Evolutionary conservation across 2,113 vertebrate genomes (phyloP), one percentile per base, ranked within the genome.

Genomic region (Corythoichthys intestinalis): DNA sequence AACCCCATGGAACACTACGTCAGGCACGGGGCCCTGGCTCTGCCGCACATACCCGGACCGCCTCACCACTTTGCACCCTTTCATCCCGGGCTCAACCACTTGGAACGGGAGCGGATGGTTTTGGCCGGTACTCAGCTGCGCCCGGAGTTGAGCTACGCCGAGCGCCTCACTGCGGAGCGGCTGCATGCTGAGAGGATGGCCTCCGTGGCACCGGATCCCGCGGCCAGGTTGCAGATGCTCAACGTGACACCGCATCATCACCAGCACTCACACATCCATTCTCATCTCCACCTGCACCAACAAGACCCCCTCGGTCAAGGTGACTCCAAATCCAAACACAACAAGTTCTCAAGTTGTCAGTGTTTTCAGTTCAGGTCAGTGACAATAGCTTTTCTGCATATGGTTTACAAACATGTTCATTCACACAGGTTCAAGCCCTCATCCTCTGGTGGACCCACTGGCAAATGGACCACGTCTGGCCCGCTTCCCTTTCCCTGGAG

Each of bases 221-320:
- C 96, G 71, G 91, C 93, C 0, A 92, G 97, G 70, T 93, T 99
- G 62, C 97, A 99, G 92, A 97, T 99, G 97, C 97, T 98, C 86
- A 98, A 98, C 14, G 97, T 98, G 70, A 98, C 97, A 0, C 97
- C 97, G 0, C 97, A 99, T 86, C 97, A 99, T 48, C 97, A 99
- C 88, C 97, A 99, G 71, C 97, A 99, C 79, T 99, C 97, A 0
- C 97, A 99, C 88, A 98, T 99, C 88, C 97, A 98, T 92, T 99
- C 97, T 0, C 97, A 99, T 89, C 93, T 99, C 59, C 97, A 98
- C 89, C 93, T 98, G 67, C 97, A 99, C 87, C 97, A 99, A 85
- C 97, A 98, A 91, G 96, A 99, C 74, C 95, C 94, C 9, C 92
- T 98, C 4, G 92, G 97, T 79, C 97, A 98, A 94, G 97, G 97